phyloP scores from a whole-genome alignment of 2,888 invertebrate species.

The Rhimphoctona megacephalus region DNA sequence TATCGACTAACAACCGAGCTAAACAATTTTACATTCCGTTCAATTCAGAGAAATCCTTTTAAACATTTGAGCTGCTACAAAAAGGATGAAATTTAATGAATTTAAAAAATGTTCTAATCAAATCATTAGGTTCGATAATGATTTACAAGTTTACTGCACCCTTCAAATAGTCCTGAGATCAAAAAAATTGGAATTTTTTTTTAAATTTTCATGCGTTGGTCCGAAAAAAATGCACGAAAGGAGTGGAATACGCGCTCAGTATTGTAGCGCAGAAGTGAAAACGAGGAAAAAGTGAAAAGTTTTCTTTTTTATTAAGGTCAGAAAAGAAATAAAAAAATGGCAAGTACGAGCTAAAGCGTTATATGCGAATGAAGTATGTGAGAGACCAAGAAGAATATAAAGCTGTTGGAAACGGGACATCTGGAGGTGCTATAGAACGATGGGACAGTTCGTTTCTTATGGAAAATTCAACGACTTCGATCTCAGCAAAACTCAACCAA shows the following conservation, averaged over 20 bases:
- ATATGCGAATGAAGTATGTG: slow-evolving; percentile 6
- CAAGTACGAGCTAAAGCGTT: slow-evolving; percentile 6
- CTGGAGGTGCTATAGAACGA: slow-evolving; percentile 78
- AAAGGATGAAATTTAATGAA: not conserved
- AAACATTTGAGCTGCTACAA: not conserved
- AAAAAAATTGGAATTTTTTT: not conserved
- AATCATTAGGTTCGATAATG: not conserved
- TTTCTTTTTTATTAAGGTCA: not conserved
- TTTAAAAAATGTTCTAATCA: not conserved
- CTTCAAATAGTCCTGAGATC: not conserved
- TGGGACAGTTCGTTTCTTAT: slow-evolving; percentile 79
- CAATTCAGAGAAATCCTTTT: not conserved
- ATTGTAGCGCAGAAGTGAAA: not conserved
- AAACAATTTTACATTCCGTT: not conserved
- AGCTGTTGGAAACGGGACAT: slow-evolving; percentile 80
- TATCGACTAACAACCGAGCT: not conserved
- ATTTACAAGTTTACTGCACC: not conserved
- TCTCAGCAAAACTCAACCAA: slow-evolving; percentile 68
- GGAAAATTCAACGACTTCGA: slow-evolving; percentile 84
- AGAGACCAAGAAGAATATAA: slow-evolving; percentile 64
- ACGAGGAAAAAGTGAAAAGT: slow-evolving; percentile 2
- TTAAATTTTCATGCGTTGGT: not conserved
- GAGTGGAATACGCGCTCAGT: not conserved
- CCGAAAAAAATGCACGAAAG: not conserved
- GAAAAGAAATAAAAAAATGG: not conserved